Conservation (phyloP, 2,888 invertebrate genomes). For the Aspidiotus destructor region DNA sequence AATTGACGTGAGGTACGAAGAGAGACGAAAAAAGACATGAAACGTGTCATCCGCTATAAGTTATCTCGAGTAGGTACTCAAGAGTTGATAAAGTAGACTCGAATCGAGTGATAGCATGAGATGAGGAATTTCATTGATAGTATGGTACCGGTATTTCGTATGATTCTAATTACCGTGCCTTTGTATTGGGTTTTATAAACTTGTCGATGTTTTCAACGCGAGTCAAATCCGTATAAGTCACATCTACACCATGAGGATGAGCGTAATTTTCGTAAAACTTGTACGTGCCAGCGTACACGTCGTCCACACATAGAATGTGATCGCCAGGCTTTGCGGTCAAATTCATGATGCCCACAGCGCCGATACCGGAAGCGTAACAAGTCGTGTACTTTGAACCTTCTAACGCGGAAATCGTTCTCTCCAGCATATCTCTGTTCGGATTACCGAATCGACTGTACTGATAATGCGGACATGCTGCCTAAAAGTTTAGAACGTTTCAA, state of each 20-base stretch:
- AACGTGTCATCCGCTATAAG: too few species aligned
- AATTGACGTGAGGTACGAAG: too few species aligned
- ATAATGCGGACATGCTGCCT: slow-evolving; percentile 10
- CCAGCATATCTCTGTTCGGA: slow-evolving; percentile 34
- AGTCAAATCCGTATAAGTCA: slow-evolving; percentile 71
- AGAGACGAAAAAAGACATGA: too few species aligned
- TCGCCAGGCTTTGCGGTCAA: slow-evolving; percentile 31
- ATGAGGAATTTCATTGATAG: too few species aligned
- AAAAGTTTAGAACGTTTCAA: too few species aligned
- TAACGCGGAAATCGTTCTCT: slow-evolving; percentile 30
- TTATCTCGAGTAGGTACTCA: too few species aligned
- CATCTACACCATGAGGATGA: slow-evolving; percentile 58
- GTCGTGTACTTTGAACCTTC: slow-evolving; percentile 31
- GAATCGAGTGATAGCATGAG: too few species aligned
- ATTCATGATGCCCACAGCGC: slow-evolving; percentile 23
- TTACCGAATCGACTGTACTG: slow-evolving; percentile 34
- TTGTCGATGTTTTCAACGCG: slow-evolving; percentile 54
- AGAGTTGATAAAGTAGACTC: too few species aligned
- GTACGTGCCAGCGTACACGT: slow-evolving; percentile 90
- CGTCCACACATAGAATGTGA: slow-evolving; percentile 54
- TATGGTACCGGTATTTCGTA: too few species aligned
- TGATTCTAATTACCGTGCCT: slow-evolving; percentile 48
- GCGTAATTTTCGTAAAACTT: slow-evolving; percentile 57
- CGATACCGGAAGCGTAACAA: slow-evolving; percentile 32
- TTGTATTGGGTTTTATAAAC: slow-evolving; percentile 71